These are phyloP conservation scores for Planiliza haematocheilus DNA, from an alignment of 2,113 vertebrate species.

Conservation along the genomic window DNA sequence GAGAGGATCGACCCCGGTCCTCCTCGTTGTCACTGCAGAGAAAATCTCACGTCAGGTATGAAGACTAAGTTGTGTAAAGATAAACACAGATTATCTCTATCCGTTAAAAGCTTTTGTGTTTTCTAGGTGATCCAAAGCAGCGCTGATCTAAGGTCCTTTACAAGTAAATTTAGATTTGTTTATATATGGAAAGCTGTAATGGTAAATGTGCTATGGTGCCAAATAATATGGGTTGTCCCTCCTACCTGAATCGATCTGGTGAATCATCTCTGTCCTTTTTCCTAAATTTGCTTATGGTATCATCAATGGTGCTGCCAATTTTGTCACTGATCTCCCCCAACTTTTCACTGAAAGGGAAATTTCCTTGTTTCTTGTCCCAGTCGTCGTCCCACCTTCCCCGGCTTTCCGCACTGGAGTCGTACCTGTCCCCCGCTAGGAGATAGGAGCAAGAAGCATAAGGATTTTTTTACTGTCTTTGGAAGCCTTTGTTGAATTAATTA, in stretches of 20 bases:
- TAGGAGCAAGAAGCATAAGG: neutral
- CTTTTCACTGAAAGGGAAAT: conserved; percentile 97
- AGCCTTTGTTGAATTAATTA: neutral
- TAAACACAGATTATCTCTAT: neutral
- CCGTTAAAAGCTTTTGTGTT: neutral
- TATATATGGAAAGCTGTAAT: neutral
- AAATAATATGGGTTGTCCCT: neutral
- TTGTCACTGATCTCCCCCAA: conserved; percentile 96
- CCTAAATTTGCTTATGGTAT: conserved; percentile 96
- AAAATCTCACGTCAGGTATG: neutral
- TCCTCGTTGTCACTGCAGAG: conserved; percentile 92
- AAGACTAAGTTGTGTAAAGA: neutral
- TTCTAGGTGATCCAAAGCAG: neutral
- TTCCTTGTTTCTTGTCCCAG: conserved; percentile 92
- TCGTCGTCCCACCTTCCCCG: conserved; percentile 96
- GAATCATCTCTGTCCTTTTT: conserved; percentile 97
- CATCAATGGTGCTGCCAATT: conserved; percentile 97
- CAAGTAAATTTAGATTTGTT: conserved; percentile 1
- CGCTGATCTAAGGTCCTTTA: no score
- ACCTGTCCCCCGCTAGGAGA: conserved; percentile 86
- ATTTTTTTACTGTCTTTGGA: no score
- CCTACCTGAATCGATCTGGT: conserved; percentile 94
- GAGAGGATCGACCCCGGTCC: conserved; percentile 83
- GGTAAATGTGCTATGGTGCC: neutral
- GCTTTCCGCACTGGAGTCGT: conserved; percentile 85